These are phyloP conservation scores for Pleuronectes platessa DNA, from an alignment of 2,113 vertebrate genomes.

Conservation along the genomic window DNA sequence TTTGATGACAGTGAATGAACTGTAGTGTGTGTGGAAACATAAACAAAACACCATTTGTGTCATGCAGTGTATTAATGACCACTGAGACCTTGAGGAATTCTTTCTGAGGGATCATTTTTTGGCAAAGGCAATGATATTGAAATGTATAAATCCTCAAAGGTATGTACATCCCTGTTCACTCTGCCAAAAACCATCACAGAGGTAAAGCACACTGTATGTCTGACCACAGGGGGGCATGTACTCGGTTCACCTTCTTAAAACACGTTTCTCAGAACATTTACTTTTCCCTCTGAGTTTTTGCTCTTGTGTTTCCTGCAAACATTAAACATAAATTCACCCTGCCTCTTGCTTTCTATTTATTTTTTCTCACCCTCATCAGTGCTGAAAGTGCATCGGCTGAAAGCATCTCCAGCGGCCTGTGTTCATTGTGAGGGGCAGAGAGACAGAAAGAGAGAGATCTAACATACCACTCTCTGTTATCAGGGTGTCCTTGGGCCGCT, in stretches of 20 bases:
- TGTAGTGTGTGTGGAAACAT: too few relatives aligned
- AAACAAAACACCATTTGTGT: too few relatives aligned
- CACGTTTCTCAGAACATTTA: neutral
- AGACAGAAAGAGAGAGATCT: conserved; percentile 26
- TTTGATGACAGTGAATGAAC: too few relatives aligned
- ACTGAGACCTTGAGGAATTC: conserved; percentile 36
- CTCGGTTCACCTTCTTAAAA: neutral
- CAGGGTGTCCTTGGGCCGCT: conserved; percentile 59
- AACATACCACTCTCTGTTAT: conserved; percentile 40
- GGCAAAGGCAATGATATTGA: conserved; percentile 38
- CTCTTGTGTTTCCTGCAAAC: neutral
- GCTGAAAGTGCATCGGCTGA: neutral
- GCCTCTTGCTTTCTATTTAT: neutral
- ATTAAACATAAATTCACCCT: neutral
- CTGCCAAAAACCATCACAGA: conserved; percentile 43
- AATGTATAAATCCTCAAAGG: conserved; percentile 65
- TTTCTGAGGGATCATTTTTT: conserved; percentile 51
- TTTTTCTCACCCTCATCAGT: neutral
- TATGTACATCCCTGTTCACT: conserved; percentile 66
- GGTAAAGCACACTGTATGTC: neutral
- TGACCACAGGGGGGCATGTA: conserved; percentile 25
- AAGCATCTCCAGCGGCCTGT: conserved; percentile 16
- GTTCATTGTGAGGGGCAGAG: conserved; percentile 4
- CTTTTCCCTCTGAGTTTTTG: neutral
- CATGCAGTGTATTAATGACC: conserved; percentile 40